phyloP scores from a whole-genome alignment of 1,140 invertebrate species.

The Camponotus floridanus region DNA sequence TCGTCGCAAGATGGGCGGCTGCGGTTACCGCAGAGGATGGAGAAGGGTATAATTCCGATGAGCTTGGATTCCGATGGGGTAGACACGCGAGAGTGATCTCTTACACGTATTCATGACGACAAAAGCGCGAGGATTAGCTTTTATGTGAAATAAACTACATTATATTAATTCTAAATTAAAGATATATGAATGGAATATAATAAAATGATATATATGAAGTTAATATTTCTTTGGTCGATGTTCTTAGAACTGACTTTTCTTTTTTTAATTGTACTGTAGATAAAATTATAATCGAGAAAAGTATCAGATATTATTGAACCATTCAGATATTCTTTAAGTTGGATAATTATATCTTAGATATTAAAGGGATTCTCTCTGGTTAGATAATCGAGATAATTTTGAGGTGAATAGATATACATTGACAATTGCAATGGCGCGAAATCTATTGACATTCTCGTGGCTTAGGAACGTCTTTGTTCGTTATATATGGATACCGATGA shows the following conservation, averaged over 20 bases:
- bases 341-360: background rate
- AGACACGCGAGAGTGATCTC: background rate
- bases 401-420: slow-evolving; percentile 61
- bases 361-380: slow-evolving; percentile 31
- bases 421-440: slow-evolving; percentile 50
- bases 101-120: background rate
- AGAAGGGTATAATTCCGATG: slow-evolving; percentile 24
- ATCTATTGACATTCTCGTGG: slow-evolving; percentile 71
- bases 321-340: background rate
- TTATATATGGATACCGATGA: slow-evolving; percentile 7
- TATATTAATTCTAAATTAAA: background rate
- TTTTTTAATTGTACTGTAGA: background rate
- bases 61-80: background rate
- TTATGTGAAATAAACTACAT: background rate
- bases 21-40: slow-evolving; percentile 22
- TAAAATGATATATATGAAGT: background rate
- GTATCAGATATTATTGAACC: too few relatives aligned
- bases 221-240: background rate
- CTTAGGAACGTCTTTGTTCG: slow-evolving; percentile 54
- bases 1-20: slow-evolving; percentile 47
- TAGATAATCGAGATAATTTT: slow-evolving; percentile 66
- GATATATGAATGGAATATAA: background rate
- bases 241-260: background rate
- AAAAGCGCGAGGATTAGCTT: background rate
- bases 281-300: background rate